Percentiles rank a stretch among this genome's conserved stretches.
phyloP scores from a whole-genome alignment of 2,797 vertebrate genomes.

The Diceros bicornis region DNA sequence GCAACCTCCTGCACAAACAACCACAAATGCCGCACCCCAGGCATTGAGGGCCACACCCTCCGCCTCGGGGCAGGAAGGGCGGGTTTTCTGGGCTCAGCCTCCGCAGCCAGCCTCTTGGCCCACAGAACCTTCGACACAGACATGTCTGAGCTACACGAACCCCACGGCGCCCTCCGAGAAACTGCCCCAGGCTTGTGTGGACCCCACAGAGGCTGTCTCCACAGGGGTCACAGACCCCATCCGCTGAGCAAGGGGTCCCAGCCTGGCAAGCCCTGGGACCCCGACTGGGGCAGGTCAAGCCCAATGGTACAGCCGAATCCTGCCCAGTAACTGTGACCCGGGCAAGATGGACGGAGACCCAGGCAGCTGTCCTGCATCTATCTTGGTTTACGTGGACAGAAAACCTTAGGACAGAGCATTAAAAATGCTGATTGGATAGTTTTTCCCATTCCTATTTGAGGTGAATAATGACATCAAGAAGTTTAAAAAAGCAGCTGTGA shows the following conservation, averaged over 20 bases:
- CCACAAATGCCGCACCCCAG: constrained; percentile 50
- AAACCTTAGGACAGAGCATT: neutral
- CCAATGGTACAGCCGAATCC: neutral
- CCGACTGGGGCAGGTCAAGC: neutral
- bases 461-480: neutral
- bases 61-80: constrained; percentile 56
- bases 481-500: neutral
- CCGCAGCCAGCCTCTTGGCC: constrained; percentile 34
- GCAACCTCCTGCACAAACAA: constrained; percentile 73
- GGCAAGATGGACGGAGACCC: too few relatives aligned
- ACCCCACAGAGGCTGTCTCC: neutral
- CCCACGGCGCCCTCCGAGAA: neutral
- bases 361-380: too few relatives aligned
- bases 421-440: neutral
- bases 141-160: neutral
- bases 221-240: neutral
- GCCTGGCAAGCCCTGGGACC: neutral
- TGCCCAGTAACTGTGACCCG: neutral
- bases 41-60: neutral
- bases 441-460: neutral
- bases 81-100: constrained; percentile 70
- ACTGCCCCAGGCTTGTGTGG: neutral
- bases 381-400: neutral
- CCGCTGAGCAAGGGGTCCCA: neutral
- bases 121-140: neutral